Evolutionary conservation across 2,797 vertebrate species (phyloP), one percentile per base, ranked within the genome.

Genomic region (Notolepis coatsorum): DNA sequence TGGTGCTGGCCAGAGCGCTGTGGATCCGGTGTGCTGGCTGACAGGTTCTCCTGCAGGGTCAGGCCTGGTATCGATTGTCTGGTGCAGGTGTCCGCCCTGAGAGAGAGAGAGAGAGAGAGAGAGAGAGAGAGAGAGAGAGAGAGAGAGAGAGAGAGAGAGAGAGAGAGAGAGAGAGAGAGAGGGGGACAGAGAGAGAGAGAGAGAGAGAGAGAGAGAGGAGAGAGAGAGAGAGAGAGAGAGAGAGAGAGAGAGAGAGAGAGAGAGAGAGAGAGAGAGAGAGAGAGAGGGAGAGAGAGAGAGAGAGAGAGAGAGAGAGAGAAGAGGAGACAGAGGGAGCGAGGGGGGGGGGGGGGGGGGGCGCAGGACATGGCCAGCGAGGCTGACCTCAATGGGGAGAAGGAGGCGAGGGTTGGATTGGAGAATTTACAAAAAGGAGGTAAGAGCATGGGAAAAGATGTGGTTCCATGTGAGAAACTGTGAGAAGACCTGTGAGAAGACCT

Each of bases 11-110:
- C 5, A 3, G 41, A 71, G 66, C 31, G 2, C 54, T 71, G 55
- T 54, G 63, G 51, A 81, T 71, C 62, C 7, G 27, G 79, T 71
- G 65, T 62, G 68, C 55, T 72, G 51, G 68, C 67, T 79, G 74
- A 79, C 73, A 62, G 57, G 41, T 65, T 76, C 65, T 75, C 57
- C 72, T 71, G 51, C 54, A 81, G 78, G 65, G 65, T 61, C 8
- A 28, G 61, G 56, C 55, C 69, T 66, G 52, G 70, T 86, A 90
- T 88, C 15, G 85, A 90, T 87, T 61, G 54, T 21, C 59, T 65
- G 69, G 79, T 70, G 73, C 81, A 85, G 80, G 84, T 85, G 87
- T 86, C 79, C 63, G 73, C 71, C 77, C 35, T 55, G 58, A 73
- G 67, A 79, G 50, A 46, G 55, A 69, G 62, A 52, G 27, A 47